Base-by-base conservation (phyloP, 1,140 invertebrate genomes). In the Apocrypta bakeri region DNA sequence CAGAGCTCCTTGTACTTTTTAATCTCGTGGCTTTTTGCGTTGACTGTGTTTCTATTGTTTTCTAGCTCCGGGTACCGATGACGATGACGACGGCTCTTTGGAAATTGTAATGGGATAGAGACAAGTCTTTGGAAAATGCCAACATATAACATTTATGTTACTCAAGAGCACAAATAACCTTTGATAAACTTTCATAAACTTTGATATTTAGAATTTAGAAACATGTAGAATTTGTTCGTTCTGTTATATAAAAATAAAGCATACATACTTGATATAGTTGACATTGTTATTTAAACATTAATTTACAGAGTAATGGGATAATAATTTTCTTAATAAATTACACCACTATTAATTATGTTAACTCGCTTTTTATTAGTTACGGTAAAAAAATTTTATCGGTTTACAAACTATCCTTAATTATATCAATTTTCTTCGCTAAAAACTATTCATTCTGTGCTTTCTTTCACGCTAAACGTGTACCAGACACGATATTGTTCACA, bases 401-500 rank as follows among this genome's bases (percentile, higher is more conserved):
- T 40, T 77, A 77, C 29, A 75, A 31, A 61, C 48, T 75, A 56
- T 42, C 0, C 48, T 75, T 75, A 75, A 40, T 25, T 68, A 68
- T 21, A 78, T 25, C 17, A 17, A 66, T 66, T 21, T 78, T 33
- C 12, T 4, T 25, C 69, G 12, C 37, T 78, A 78, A 8, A 68
- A 68, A 78, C 11, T 42, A 64, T 68, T 42, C 1, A 77, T 64
- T 17, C n/a, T 68, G 12, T 40, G 27, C n/a, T n/a, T n/a, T 42
- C 37, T 68, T 61, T 33, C 27, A 9, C 11, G 2, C 14, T 68
- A 25, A 48, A 79, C 66, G 77, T 79, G 77, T 71, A 56, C 77
- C 77, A 79, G 37, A 69, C 77, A 79, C 66, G 66, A 79, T n/a
- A 78, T 37, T 11, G 40, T 71, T 56, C 27, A 79, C 29, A 71